Evolutionary conservation across 2,888 invertebrate species (phyloP).

Genomic region (Ectemnius cavifrons): DNA sequence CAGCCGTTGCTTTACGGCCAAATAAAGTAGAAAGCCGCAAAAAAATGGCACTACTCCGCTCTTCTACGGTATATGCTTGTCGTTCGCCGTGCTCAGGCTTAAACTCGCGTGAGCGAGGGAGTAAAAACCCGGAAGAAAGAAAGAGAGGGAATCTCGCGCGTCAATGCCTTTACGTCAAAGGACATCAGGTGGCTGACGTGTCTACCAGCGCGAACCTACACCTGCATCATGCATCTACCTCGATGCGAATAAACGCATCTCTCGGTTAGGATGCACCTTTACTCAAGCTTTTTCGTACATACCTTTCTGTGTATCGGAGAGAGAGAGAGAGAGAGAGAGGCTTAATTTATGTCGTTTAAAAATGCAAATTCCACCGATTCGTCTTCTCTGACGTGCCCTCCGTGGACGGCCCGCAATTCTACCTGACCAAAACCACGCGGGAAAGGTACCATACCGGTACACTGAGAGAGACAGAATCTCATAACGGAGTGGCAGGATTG

Average conservation of each 20-base stretch:
- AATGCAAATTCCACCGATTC: conserved; percentile 64
- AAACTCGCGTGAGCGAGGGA: too few species aligned
- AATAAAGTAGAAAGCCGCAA: conserved; percentile 48
- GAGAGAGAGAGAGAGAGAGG: conserved; percentile 15
- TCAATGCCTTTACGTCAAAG: conserved; percentile 21
- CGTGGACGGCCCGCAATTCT: conserved; percentile 1
- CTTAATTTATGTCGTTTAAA: conserved; percentile 63
- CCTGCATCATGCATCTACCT: too few species aligned
- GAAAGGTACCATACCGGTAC: too few species aligned
- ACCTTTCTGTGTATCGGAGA: not conserved
- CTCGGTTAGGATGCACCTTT: conserved; percentile 18
- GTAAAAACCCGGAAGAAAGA: too few species aligned
- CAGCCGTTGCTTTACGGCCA: conserved; percentile 40
- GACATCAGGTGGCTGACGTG: conserved; percentile 40
- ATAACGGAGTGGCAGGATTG: conserved; percentile 23
- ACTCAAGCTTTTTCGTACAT: conserved; percentile 40
- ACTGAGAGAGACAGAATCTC: conserved; percentile 4
- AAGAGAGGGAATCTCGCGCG: too few species aligned
- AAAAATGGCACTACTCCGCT: conserved; percentile 41
- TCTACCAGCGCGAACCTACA: not conserved
- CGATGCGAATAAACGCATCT: not conserved
- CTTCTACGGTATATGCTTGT: conserved; percentile 43
- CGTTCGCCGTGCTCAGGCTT: conserved; percentile 5
- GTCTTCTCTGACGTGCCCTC: conserved; percentile 48
- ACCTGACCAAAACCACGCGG: too few species aligned